phyloP scores from a whole-genome alignment of 2,797 vertebrate genomes.

The Melanogrammus aeglefinus region DNA sequence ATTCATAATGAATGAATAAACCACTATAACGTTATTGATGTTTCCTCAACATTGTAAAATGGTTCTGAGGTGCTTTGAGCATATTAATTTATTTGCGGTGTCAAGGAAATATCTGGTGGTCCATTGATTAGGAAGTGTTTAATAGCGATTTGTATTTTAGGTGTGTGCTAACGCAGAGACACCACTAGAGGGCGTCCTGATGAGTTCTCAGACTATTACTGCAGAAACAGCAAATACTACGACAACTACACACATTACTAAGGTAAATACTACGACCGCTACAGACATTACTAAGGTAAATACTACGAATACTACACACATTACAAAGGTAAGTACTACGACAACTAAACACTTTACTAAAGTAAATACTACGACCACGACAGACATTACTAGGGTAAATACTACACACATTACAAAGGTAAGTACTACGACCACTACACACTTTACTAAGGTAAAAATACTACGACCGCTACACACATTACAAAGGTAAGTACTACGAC shows the following conservation, averaged over 20 bases:
- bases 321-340: neutral
- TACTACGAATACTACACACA: neutral
- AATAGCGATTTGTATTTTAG: slow-evolving; percentile 57
- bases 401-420: slow-evolving; percentile 72
- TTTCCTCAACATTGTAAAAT: too few relatives aligned
- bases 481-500: slow-evolving; percentile 30
- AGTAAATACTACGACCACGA: too few relatives aligned
- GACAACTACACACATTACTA: slow-evolving; percentile 87
- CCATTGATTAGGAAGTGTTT: too few relatives aligned
- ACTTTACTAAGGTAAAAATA: slow-evolving; percentile 59
- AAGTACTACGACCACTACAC: neutral
- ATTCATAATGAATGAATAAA: too few relatives aligned
- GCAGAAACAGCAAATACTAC: slow-evolving; percentile 89
- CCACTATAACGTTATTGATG: too few relatives aligned
- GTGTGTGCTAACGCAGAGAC: slow-evolving; percentile 76
- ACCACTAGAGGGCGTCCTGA: slow-evolving; percentile 71
- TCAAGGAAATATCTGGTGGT: too few relatives aligned
- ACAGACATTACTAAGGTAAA: slow-evolving; percentile 4
- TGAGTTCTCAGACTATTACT: slow-evolving; percentile 92
- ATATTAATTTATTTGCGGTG: too few relatives aligned
- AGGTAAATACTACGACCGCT: neutral
- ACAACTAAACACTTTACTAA: neutral
- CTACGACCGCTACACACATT: slow-evolving; percentile 91
- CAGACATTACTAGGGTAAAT: neutral
- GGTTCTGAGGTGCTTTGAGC: too few relatives aligned